Evolutionary conservation across 1,140 invertebrate genomes (phyloP), one percentile per base, ranked within the genome.

Genomic region (Xylocopa sonorina): DNA sequence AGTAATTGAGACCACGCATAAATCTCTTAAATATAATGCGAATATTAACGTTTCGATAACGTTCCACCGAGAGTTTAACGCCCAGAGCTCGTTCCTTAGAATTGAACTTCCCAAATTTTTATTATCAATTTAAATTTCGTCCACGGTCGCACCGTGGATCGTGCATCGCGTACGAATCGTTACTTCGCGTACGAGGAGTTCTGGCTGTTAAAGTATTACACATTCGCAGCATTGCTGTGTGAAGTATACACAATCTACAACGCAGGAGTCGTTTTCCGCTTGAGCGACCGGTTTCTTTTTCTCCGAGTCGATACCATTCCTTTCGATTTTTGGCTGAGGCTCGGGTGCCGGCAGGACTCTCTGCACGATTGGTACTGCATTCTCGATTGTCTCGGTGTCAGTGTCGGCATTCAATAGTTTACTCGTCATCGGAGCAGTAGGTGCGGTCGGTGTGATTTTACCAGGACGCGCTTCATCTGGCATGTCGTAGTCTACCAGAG

Each of bases 141-240:
- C 34, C n/a, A 24, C n/a, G 24, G 16, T 38, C 18, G 34, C 9
- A 21, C 12, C 18, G n/a, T n/a, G 29, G 51, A 38, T 69, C 38
- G 24, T 67, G 24, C 41, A 46, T 46, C 18, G 43, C 16, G 18
- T 27, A 3, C 27, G 3, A 29, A 68, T 62, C 29, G 18, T 41
- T 38, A 50, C 64, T 67, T 21, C n/a, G 38, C 43, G 10, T 51
- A 41, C 68, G 32, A 6, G 32, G 14, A 38, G 10, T 38, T 67
- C 27, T 9, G 27, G 34, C 18, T 55, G 67, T 92, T 85, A 93
- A 32, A 91, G 51, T 88, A 93, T 92, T 60, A 88, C 90, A 78
- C 92, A 93, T 34, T 92, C 91, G 87, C 92, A 93, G 67, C 91
- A 92, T 72, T 93, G 91, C 84, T 92, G 92, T 14, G 91, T 87